phyloP scores from a whole-genome alignment of 1,140 invertebrate genomes.

The Caerostris darwini region DNA sequence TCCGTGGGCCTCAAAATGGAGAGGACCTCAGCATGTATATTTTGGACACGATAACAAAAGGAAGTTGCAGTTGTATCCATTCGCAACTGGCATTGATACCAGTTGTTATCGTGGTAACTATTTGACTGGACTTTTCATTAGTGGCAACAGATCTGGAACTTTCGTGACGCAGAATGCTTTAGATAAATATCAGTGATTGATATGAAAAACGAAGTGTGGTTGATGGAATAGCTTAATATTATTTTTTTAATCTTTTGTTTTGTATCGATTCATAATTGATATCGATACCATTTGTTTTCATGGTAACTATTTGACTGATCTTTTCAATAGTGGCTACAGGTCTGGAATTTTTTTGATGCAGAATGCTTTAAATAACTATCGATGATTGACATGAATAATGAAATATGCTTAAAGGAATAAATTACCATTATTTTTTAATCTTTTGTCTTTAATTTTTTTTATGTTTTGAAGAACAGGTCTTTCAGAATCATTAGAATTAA shows the following conservation, averaged over 20 bases:
- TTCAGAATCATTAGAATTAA: no score
- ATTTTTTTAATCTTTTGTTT: no score
- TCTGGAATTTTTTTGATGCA: constrained; percentile 41
- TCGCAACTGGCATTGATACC: constrained; percentile 82
- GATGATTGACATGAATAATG: neutral
- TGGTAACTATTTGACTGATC: constrained; percentile 80
- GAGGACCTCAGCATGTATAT: constrained; percentile 82
- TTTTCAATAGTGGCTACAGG: constrained; percentile 75
- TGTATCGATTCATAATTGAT: constrained; percentile 80
- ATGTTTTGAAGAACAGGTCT: neutral
- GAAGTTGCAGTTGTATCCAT: constrained; percentile 79
- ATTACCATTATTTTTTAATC: no score
- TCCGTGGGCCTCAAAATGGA: constrained; percentile 81
- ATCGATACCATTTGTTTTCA: constrained; percentile 82
- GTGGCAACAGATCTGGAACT: constrained; percentile 55
- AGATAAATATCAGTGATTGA: neutral
- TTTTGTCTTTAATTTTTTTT: neutral
- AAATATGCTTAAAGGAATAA: no score
- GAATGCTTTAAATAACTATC: neutral
- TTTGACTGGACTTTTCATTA: constrained; percentile 80
- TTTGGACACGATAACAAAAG: constrained; percentile 82
- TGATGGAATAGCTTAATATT: no score
- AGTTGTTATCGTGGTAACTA: constrained; percentile 81
- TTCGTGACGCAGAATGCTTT: constrained; percentile 42
- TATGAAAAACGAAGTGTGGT: no score